Base-by-base conservation (phyloP, 2,888 invertebrate genomes). In the Drosophila longiperda region DNA sequence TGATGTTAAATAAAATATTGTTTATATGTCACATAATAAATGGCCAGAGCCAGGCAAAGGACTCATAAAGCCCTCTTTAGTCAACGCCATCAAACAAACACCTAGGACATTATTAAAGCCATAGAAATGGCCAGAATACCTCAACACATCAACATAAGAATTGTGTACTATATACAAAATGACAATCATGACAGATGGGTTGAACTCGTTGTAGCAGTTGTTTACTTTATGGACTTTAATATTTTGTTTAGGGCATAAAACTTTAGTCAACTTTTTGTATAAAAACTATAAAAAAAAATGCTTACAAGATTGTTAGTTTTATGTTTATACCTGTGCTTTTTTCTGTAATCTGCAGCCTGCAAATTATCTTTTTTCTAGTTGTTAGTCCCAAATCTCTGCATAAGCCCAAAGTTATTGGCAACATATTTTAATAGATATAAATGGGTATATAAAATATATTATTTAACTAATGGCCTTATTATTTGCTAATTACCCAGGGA, bases 1-100 rank as follows among this genome's bases (percentile, higher is more conserved):
- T 88, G 81, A 90, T 90, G 87, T 90, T 87, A 90, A 87, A 87
- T 90, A 87, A 87, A 86, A 90, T 90, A 87, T 87, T 89, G 90
- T 86, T 90, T 86, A 86, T 90, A 78, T 78, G 75, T 73, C 75
- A 81, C 90, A 90, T 81, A 87, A 89, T 87, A 90, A 90, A 90
- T 84, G 87, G 83, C 75, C 80, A 77, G 55, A 67, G 74, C 54
- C 76, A 58, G 67, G 69, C 70, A 68, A 60, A 68, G 79, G 59
- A 83, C 88, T 85, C 86, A 75, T 78, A 90, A 89, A 89, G 73
- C 50, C 66, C 61, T 64, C 80, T 71, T 80, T 78, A 80, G 64
- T 62, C 76, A 80, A 50, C 58, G 76, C 80, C 87, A 87, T 78
- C 78, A 79, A 82, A 78, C 66, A 67, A 78, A 82, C 83, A 79